Conservation (phyloP, 2,888 invertebrate species). For the Microctonus aethiopoides region DNA sequence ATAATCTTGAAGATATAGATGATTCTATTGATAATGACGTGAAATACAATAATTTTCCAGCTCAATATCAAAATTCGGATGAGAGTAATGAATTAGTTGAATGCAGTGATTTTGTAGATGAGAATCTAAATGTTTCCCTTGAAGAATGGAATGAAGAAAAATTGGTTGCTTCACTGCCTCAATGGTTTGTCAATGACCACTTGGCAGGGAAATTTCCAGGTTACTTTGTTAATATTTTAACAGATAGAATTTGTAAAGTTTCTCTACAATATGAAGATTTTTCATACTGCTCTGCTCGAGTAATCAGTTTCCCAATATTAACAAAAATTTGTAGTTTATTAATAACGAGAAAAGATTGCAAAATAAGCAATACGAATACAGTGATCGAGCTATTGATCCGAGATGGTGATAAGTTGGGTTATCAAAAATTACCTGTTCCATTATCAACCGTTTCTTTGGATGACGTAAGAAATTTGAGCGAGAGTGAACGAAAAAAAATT, state of each 20-base stretch:
- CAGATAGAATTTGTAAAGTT: constrained; percentile 75
- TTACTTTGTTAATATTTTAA: constrained; percentile 76
- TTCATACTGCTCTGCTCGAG: constrained; percentile 71
- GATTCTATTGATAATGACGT: constrained; percentile 50
- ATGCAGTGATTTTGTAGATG: no score
- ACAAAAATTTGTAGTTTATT: constrained; percentile 70
- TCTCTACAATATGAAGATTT: constrained; percentile 80
- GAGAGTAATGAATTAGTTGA: no score
- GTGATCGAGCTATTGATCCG: background rate
- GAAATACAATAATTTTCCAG: no score
- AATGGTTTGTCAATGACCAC: constrained; percentile 38
- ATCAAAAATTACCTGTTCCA: background rate
- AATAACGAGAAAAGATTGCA: constrained; percentile 38
- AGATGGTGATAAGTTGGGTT: background rate
- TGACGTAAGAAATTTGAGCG: constrained; percentile 56
- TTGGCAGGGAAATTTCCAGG: constrained; percentile 68
- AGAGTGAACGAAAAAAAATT: constrained; percentile 55
- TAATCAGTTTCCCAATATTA: constrained; percentile 73
- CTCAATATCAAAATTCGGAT: no score
- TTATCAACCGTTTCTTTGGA: constrained; percentile 40
- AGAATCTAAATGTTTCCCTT: no score
- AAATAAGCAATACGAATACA: constrained; percentile 33
- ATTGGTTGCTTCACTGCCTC: constrained; percentile 14
- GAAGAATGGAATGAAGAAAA: background rate
- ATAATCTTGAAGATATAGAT: constrained; percentile 44